Base-by-base conservation (phyloP, 2,113 vertebrate genomes). In the Callopanchax toddi region DNA sequence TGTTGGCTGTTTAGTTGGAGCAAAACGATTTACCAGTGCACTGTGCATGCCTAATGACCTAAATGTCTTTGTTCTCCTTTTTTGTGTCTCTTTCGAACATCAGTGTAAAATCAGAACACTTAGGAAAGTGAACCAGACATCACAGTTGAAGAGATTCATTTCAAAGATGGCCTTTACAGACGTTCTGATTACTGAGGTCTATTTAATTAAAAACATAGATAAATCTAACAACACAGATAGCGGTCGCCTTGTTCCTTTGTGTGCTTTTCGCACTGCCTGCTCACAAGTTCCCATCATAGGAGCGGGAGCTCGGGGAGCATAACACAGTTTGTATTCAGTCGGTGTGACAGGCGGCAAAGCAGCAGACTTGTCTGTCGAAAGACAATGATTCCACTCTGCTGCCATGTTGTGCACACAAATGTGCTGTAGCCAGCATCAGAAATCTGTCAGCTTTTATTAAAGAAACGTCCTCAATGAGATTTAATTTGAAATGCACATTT, bases 291-390 rank as follows among this genome's bases (percentile, higher is more conserved):
- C 66, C 65, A 78, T 79, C 73, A 76, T 54, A 74, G 64, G 69
- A 53, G 71, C 65, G 75, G 65, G 69, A 82, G 87, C 82, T 82
- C 53, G n/a, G 76, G 79, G 83, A 88, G 60, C 66, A 70, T 49
- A 60, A 67, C 58, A 12, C 77, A 46, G 86, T 88, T 87, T 84
- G 81, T 86, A 89, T 88, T 88, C 87, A 75, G 87, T 17, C 68
- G 25, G 84, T 84, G 81, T 81, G 84, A 87, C 86, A 84, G 59
- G 54, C 70, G 25, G 78, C 73, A 81, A 85, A 81, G 83, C 74
- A 71, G 74, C 81, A 88, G 79, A 82, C 79, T 79, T 78, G 74
- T 83, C 78, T 85, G 72, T 61, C 51, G 73, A 83, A 82, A 88
- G 85, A 87, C 82, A 81, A 82, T 80, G 72, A 86, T 84, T 86